phyloP scores from a whole-genome alignment of 2,113 vertebrate species.

The Dendropsophus ebraccatus region DNA sequence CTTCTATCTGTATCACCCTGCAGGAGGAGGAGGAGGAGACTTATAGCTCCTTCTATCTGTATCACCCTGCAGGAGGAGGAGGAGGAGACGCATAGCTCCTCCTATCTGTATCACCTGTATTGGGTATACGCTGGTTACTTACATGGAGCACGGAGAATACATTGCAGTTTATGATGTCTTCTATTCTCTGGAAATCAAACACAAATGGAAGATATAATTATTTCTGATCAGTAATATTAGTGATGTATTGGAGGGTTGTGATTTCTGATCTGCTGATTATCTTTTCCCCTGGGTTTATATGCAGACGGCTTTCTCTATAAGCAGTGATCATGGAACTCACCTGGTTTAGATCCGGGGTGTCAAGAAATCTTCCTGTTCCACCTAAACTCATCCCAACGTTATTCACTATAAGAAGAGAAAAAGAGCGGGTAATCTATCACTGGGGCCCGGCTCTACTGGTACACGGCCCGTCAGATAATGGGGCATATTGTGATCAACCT shows the following conservation, averaged over 20 bases:
- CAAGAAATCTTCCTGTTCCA: fast-evolving
- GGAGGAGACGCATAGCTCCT: neutral
- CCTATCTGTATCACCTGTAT: neutral
- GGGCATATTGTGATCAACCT: too few relatives aligned
- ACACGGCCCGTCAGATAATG: too few relatives aligned
- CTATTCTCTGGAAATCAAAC: conserved; percentile 22
- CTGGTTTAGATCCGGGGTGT: neutral
- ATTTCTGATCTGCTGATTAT: too few relatives aligned
- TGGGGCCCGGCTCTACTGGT: neutral
- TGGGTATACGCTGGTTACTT: too few relatives aligned
- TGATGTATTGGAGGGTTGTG: too few relatives aligned
- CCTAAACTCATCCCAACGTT: neutral
- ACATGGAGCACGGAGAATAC: conserved; percentile 55
- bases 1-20: too few relatives aligned
- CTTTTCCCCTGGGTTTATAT: too few relatives aligned
- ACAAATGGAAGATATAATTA: neutral
- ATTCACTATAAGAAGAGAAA: conserved; percentile 39
- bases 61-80: too few relatives aligned
- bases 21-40: too few relatives aligned
- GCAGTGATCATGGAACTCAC: neutral
- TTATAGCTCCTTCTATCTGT: too few relatives aligned
- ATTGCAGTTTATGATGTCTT: conserved; percentile 60
- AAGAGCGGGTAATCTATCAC: neutral
- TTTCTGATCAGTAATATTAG: too few relatives aligned
- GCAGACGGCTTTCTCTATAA: neutral